These are phyloP conservation scores for Nymphalis polychloros DNA, from an alignment of 2,888 invertebrate genomes.

Conservation along the genomic window DNA sequence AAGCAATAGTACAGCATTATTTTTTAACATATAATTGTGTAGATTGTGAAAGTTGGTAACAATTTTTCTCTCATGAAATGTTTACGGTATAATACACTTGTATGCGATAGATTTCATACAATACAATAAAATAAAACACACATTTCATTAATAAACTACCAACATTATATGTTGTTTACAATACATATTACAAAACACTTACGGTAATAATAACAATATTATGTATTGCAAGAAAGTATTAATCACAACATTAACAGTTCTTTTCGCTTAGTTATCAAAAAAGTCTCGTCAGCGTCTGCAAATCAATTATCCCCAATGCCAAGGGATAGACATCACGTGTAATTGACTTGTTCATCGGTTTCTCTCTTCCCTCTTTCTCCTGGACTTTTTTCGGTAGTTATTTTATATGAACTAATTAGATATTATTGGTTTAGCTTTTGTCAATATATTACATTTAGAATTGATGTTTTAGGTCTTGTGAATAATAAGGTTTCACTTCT, in stretches of 20 bases:
- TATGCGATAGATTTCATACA: too few species aligned
- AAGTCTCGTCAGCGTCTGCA: constrained; percentile 59
- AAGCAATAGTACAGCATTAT: too few species aligned
- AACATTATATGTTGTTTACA: too few species aligned
- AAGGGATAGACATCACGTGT: constrained; percentile 53
- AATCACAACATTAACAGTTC: constrained; percentile 60
- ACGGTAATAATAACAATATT: constrained; percentile 19
- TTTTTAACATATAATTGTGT: too few species aligned
- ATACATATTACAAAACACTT: too few species aligned
- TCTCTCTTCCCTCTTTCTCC: constrained; percentile 36
- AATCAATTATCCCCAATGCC: constrained; percentile 60
- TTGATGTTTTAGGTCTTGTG: background rate
- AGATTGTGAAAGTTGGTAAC: too few species aligned
- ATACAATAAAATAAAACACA: too few species aligned
- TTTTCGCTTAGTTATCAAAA: constrained; percentile 56
- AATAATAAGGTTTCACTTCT: too few species aligned
- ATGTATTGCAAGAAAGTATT: constrained; percentile 41
- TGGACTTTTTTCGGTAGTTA: constrained; percentile 16
- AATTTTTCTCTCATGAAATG: too few species aligned
- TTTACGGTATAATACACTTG: too few species aligned
- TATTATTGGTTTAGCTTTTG: background rate
- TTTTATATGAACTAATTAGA: constrained; percentile 19
- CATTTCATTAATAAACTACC: too few species aligned
- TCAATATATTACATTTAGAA: background rate
- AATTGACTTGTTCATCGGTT: constrained; percentile 60